These are phyloP conservation scores for Eristalis tenax DNA, from an alignment of 2,888 invertebrate genomes.

Conservation along the genomic window DNA sequence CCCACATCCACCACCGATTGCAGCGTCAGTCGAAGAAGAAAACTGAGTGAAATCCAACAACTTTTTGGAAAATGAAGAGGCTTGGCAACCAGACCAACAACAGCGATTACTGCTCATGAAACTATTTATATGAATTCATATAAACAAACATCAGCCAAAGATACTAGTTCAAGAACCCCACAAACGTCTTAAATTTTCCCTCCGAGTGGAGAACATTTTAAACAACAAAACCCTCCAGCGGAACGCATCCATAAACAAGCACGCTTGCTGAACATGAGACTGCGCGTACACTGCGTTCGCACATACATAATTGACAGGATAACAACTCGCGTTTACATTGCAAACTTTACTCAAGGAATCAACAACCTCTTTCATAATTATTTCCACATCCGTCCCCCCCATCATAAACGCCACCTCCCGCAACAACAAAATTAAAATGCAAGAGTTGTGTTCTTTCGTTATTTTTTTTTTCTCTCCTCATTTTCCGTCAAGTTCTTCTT, in stretches of 20 bases:
- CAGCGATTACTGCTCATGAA: neutral
- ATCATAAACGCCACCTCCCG: slow-evolving; percentile 34
- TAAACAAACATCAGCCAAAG: neutral
- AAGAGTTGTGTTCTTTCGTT: slow-evolving; percentile 48
- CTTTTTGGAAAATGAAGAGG: no score
- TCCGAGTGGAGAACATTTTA: neutral
- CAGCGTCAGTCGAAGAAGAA: no score
- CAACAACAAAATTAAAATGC: slow-evolving; percentile 62
- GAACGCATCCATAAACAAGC: neutral
- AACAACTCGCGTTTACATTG: slow-evolving; percentile 65
- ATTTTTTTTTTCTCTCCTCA: slow-evolving; percentile 27
- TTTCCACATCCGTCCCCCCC: slow-evolving; percentile 39
- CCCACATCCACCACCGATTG: no score
- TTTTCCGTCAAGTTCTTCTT: slow-evolving; percentile 33
- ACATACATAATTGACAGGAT: slow-evolving; percentile 71
- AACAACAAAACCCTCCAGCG: slow-evolving; percentile 13
- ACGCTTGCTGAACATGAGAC: neutral
- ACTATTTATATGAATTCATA: neutral
- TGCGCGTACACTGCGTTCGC: slow-evolving; percentile 52
- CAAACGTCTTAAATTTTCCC: neutral
- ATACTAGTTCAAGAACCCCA: neutral
- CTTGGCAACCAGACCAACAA: no score
- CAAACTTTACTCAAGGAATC: slow-evolving; percentile 68
- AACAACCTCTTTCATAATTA: slow-evolving; percentile 67
- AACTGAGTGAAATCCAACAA: no score